Evolutionary conservation across 2,888 invertebrate species (phyloP), one percentile per base, ranked within the genome.

Genomic region (Lysandra bellargus): DNA sequence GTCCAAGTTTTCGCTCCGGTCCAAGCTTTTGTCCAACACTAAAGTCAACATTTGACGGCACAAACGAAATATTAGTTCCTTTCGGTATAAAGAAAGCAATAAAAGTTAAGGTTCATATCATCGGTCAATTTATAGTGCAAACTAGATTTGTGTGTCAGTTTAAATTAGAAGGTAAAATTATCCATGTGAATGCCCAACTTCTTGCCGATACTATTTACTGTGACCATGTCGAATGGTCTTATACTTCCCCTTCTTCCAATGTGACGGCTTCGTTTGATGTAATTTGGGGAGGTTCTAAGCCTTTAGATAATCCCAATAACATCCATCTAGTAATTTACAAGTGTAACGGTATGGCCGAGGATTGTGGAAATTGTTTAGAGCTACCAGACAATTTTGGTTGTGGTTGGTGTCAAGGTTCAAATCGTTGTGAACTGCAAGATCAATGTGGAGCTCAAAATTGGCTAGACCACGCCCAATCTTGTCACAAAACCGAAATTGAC

Each of bases 321-420:
- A 98, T 99, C 87, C 98, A 98, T 94, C 98, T 98, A 88, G 97
- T 98, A 79, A 98, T 98, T 87, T 98, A 98, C 92, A 96, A 98
- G 80, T 99, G 99, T 92, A 97, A 98, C 81, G 98, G 98, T 89
- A 98, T 99, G 98, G 99, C 99, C 4, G 97, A 98, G 89, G 99
- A 99, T 90, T 99, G 99, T 92, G 99, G 99, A 4, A 97, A 98
- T 95, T 99, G 99, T 90, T 94, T 99, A 86, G 98, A 98, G 44
- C 95, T 98, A 81, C 97, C 98, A 6, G 97, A 98, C 86, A 98
- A 98, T 89, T 99, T 98, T 90, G 97, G 97, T 80, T 99, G 99
- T 91, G 99, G 99, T 78, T 99, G 99, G 99, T 99, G 99, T 89
- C 98, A 98, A 88, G 98, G 98, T 80, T 98, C 98, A 0, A 97